Evolutionary conservation across 2,113 vertebrate species (phyloP).

Genomic region (Menura novaehollandiae): DNA sequence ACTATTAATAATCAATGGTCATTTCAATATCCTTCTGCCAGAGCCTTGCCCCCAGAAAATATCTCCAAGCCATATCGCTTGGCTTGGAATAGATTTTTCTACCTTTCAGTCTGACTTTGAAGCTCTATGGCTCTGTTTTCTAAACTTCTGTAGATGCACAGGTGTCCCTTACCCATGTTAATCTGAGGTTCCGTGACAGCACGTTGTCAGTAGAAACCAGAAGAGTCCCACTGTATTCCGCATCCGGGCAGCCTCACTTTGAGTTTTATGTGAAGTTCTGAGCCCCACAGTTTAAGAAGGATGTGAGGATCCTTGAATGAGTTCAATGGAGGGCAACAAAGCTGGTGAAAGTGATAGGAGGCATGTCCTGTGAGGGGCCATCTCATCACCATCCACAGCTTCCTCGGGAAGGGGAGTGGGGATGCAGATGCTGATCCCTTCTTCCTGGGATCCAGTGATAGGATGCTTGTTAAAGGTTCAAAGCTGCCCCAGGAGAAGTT

Average conservation of each 20-base stretch:
- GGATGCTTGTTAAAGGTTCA: background rate
- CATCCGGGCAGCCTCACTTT: background rate
- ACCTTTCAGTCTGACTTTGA: background rate
- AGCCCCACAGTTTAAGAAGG: background rate
- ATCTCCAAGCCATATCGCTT: background rate
- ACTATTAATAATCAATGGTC: background rate
- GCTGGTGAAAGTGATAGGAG: background rate
- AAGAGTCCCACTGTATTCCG: background rate
- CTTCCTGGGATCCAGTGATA: background rate
- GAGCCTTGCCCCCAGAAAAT: background rate
- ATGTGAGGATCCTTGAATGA: background rate
- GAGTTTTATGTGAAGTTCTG: background rate
- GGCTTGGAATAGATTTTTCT: background rate
- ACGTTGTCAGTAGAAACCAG: background rate
- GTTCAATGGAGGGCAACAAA: background rate
- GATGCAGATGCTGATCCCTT: background rate
- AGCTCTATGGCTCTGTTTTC: background rate
- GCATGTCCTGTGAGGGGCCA: background rate
- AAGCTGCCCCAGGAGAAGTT: background rate
- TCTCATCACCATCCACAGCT: background rate
- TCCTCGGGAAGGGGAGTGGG: background rate
- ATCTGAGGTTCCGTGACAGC: background rate
- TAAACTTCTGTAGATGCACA: background rate
- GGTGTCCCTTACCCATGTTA: background rate
- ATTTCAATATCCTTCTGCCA: background rate